phyloP scores from a whole-genome alignment of 1,140 invertebrate species.

The Calycopis cecrops region DNA sequence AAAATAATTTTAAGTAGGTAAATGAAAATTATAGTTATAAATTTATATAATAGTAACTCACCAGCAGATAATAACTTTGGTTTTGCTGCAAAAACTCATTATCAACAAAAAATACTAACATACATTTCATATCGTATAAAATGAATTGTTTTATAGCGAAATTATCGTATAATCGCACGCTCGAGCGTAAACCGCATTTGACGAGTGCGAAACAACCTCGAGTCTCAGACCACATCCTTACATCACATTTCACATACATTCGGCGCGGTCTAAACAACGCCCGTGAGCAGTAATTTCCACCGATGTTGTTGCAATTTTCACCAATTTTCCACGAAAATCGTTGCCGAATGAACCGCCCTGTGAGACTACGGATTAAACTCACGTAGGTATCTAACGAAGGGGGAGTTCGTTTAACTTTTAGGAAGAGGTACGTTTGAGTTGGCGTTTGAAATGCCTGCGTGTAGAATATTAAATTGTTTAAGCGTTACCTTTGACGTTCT shows the following conservation, averaged over 20 bases:
- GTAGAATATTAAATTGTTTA: constrained; percentile 73
- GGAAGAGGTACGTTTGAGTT: constrained; percentile 67
- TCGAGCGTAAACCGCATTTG: no score
- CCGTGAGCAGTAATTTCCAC: constrained; percentile 64
- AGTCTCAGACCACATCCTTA: no score
- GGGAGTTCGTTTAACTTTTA: constrained; percentile 71
- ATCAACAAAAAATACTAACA: no score
- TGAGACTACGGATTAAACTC: constrained; percentile 63
- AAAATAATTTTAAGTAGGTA: no score
- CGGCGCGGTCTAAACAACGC: constrained; percentile 51
- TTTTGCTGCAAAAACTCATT: no score
- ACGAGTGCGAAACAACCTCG: no score
- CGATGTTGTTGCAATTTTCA: constrained; percentile 69
- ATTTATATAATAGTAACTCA: no score
- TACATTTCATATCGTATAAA: no score
- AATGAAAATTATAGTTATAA: no score
- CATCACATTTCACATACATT: background rate
- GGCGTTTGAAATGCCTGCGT: constrained; percentile 68
- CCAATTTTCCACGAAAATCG: constrained; percentile 61
- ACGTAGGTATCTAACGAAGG: constrained; percentile 73
- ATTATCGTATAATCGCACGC: no score
- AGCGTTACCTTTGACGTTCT: constrained; percentile 67
- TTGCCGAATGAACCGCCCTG: constrained; percentile 43
- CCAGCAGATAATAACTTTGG: no score
- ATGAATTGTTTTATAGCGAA: no score